Conservation (phyloP, 2,797 vertebrate species). For the Micromesistius poutassou region DNA sequence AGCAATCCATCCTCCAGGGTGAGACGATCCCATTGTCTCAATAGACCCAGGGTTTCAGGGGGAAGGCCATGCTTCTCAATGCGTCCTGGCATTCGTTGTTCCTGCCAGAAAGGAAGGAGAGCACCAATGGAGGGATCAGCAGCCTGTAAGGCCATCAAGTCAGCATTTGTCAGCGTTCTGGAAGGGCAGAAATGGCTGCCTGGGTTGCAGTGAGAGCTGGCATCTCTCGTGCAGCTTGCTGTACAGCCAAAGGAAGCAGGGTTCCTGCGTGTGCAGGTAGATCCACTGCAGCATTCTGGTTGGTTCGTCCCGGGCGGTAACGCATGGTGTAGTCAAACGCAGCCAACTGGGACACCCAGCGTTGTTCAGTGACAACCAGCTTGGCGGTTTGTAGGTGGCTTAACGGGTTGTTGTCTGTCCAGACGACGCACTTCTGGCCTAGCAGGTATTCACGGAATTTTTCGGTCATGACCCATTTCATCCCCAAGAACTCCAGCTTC, state of each 20-base stretch:
- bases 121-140: not conserved
- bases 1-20: not conserved
- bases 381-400: slow-evolving; percentile 4
- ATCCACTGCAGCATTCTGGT: not conserved
- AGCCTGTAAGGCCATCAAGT: not conserved
- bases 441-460: slow-evolving; percentile 3
- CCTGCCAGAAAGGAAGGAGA: not conserved
- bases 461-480: not conserved
- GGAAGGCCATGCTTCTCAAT: not conserved
- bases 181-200: not conserved
- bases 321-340: not conserved
- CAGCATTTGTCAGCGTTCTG: not conserved
- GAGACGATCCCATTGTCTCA: slow-evolving; percentile 1
- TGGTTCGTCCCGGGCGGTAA: not conserved
- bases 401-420: too few species aligned
- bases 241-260: not conserved
- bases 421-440: not conserved
- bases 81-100: not conserved
- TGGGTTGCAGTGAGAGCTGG: not conserved
- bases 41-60: slow-evolving; percentile 1
- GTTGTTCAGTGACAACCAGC: slow-evolving; percentile 3
- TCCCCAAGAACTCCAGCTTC: not conserved
- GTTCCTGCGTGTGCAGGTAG: not conserved
- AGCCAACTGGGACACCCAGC: slow-evolving; percentile 9
- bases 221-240: not conserved